Conservation (phyloP, 2,888 invertebrate genomes). For the Drosophila ustulata region DNA sequence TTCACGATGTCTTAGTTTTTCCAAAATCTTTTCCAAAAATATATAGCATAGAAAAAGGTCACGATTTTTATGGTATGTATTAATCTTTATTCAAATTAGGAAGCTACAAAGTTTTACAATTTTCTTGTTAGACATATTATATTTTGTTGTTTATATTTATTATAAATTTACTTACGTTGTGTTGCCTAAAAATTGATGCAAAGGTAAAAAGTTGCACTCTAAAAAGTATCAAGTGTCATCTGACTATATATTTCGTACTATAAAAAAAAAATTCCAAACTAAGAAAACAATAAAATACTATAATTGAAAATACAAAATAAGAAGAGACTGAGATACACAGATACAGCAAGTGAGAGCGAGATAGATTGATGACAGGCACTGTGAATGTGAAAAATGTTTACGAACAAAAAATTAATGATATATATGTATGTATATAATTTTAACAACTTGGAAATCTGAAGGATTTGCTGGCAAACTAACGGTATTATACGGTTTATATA, state of each 20-base stretch:
- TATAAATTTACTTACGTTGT: slow-evolving; percentile 54
- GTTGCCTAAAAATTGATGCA: slow-evolving; percentile 69
- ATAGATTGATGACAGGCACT: slow-evolving; percentile 53
- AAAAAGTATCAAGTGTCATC: slow-evolving; percentile 54
- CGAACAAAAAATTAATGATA: not conserved
- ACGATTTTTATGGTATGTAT: slow-evolving; percentile 26
- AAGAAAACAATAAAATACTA: not conserved
- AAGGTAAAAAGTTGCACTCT: slow-evolving; percentile 72
- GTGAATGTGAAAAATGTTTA: slow-evolving; percentile 30
- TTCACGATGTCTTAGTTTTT: too few relatives aligned
- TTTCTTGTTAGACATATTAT: slow-evolving; percentile 41
- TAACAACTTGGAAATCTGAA: slow-evolving; percentile 9
- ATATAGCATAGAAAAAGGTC: not conserved
- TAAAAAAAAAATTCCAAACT: slow-evolving; percentile 14
- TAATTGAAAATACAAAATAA: not conserved
- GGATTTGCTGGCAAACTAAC: slow-evolving; percentile 13
- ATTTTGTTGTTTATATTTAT: slow-evolving; percentile 9
- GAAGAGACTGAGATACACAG: not conserved
- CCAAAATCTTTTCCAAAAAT: too few relatives aligned
- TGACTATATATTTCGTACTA: slow-evolving; percentile 22
- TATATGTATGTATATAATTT: not conserved
- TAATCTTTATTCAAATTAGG: slow-evolving; percentile 76
- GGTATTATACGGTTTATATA: slow-evolving; percentile 10
- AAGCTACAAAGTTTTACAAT: slow-evolving; percentile 76
- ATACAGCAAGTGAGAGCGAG: not conserved